These are phyloP conservation scores for Melanotus villosus DNA, from an alignment of 2,888 invertebrate species.

Conservation along the genomic window DNA sequence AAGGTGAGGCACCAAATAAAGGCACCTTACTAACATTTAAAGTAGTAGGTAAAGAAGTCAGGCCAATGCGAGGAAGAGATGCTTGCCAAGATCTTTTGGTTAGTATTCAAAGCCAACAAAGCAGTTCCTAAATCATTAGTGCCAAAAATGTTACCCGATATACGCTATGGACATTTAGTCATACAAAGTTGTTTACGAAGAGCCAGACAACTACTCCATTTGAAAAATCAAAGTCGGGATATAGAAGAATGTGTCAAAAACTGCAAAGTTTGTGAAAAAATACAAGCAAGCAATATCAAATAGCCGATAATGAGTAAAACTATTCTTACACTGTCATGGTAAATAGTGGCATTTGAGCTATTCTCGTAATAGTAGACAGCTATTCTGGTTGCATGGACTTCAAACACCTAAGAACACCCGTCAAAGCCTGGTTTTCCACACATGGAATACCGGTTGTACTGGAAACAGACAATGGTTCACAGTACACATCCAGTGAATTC, in stretches of 20 bases:
- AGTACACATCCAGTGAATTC: constrained; percentile 7
- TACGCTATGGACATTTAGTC: constrained; percentile 36
- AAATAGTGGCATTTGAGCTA: constrained; percentile 35
- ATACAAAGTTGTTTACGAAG: constrained; percentile 35
- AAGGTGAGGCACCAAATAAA: background rate
- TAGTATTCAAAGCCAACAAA: constrained; percentile 28
- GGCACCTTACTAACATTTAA: background rate
- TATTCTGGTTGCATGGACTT: constrained; percentile 39
- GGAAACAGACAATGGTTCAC: constrained; percentile 19
- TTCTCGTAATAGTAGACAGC: constrained; percentile 33
- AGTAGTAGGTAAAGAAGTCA: background rate
- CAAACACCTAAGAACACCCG: background rate
- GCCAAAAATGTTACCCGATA: constrained; percentile 17
- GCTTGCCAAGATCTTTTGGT: constrained; percentile 3
- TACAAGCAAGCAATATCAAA: constrained; percentile 24
- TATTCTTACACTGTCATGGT: constrained; percentile 23
- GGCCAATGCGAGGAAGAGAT: background rate
- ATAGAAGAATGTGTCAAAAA: constrained; percentile 24
- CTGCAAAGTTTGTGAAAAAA: constrained; percentile 29
- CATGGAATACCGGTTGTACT: constrained; percentile 31
- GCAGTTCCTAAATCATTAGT: constrained; percentile 17
- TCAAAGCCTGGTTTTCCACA: constrained; percentile 30
- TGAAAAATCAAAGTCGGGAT: constrained; percentile 32
- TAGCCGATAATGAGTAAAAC: constrained; percentile 6
- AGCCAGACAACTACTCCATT: constrained; percentile 34